Percentiles rank a stretch among this genome's conserved stretches.
phyloP scores from a whole-genome alignment of 2,797 vertebrate species.

The Enteromius afrohamiltoni region DNA sequence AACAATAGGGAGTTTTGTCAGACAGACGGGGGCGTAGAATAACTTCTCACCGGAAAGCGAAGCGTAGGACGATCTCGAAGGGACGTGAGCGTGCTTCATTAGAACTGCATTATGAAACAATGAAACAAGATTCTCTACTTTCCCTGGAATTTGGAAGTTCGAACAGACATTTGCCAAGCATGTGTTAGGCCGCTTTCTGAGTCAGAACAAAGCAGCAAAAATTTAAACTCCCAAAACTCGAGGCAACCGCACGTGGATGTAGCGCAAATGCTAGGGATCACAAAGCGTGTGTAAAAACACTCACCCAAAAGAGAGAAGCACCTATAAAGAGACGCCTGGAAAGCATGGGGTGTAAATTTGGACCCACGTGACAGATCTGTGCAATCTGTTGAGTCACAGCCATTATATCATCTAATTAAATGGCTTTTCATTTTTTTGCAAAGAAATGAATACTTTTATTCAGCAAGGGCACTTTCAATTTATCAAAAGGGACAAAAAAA shows the following conservation, averaged over 20 bases:
- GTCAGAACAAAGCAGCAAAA: not conserved
- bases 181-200: conserved; percentile 22
- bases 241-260: not conserved
- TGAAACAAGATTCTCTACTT: conserved; percentile 29
- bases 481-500: not conserved
- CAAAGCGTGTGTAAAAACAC: conserved; percentile 14
- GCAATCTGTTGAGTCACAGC: not conserved
- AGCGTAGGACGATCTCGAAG: conserved; percentile 67
- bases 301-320: not conserved
- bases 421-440: not conserved
- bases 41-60: conserved; percentile 70
- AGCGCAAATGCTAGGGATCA: conserved; percentile 12
- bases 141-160: conserved; percentile 26
- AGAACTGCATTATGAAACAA: conserved; percentile 42
- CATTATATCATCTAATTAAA: not conserved
- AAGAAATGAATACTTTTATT: not conserved
- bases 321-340: conserved; percentile 7
- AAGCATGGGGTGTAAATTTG: not conserved
- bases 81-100: conserved; percentile 37
- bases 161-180: conserved; percentile 33
- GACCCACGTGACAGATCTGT: not conserved
- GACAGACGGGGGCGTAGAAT: conserved; percentile 62
- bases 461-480: not conserved
- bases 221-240: not conserved
- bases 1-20: conserved; percentile 74